Evolutionary conservation across 2,113 vertebrate species (phyloP).

Genomic region (Hippotragus niger): DNA sequence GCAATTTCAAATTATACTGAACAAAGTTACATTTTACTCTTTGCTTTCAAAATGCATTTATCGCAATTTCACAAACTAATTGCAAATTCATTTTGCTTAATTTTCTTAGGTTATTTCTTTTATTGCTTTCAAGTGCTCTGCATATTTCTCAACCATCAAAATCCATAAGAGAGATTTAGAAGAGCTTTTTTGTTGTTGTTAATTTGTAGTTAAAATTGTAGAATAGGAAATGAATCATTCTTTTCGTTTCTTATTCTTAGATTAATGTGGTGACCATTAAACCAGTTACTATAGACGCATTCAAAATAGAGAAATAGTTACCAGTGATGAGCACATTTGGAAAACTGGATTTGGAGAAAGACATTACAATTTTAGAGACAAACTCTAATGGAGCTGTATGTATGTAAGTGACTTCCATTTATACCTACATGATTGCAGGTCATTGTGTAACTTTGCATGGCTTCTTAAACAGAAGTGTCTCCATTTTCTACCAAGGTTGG

Average conservation of each 20-base stretch:
- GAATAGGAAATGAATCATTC: slow-evolving; percentile 81
- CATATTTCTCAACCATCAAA: slow-evolving; percentile 76
- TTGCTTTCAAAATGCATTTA: slow-evolving; percentile 84
- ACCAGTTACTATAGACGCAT: slow-evolving; percentile 78
- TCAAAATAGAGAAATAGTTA: slow-evolving; percentile 78
- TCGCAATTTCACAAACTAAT: slow-evolving; percentile 82
- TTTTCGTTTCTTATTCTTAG: slow-evolving; percentile 79
- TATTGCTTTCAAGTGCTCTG: slow-evolving; percentile 83
- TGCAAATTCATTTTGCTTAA: slow-evolving; percentile 86
- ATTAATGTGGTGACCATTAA: slow-evolving; percentile 83
- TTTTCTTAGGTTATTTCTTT: slow-evolving; percentile 87
- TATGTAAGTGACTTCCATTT: background rate
- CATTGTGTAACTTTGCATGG: slow-evolving; percentile 34
- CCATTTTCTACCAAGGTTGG: background rate
- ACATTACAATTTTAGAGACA: slow-evolving; percentile 38
- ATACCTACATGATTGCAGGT: background rate
- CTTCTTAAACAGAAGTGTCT: background rate
- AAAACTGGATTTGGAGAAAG: slow-evolving; percentile 74
- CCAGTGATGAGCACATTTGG: slow-evolving; percentile 74
- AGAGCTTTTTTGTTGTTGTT: slow-evolving; percentile 66
- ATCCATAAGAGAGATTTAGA: slow-evolving; percentile 77
- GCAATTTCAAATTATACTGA: slow-evolving; percentile 87
- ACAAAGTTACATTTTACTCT: slow-evolving; percentile 87
- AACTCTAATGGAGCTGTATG: background rate
- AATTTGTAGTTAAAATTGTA: slow-evolving; percentile 84